Evolutionary conservation across 2,888 invertebrate genomes (phyloP).

Genomic region (Gandaritis pyraliata): DNA sequence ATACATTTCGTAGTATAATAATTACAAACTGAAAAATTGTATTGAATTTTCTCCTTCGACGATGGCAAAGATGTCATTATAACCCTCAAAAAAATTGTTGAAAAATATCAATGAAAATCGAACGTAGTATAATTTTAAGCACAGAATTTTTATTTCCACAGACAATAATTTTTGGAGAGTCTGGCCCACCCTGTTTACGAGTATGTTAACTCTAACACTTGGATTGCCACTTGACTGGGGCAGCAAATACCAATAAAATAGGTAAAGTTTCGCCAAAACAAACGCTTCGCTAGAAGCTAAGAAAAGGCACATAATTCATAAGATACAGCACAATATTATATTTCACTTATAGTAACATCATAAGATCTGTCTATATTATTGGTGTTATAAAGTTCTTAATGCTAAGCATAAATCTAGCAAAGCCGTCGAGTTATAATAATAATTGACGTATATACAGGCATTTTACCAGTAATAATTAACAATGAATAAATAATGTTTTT

Average conservation of each 20-base stretch:
- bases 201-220: not conserved
- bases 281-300: slow-evolving; percentile 69
- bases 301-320: slow-evolving; percentile 83
- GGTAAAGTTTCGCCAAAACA: slow-evolving; percentile 62
- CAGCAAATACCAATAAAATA: slow-evolving; percentile 43
- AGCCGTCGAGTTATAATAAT: slow-evolving; percentile 23
- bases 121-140: no score
- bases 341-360: slow-evolving; percentile 47
- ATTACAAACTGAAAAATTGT: no score
- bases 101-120: no score
- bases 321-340: slow-evolving; percentile 66
- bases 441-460: slow-evolving; percentile 21
- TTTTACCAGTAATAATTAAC: slow-evolving; percentile 5
- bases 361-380: slow-evolving; percentile 42
- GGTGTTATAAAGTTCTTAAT: slow-evolving; percentile 39
- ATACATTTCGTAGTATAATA: no score
- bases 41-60: no score
- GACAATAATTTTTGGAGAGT: no score
- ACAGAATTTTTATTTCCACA: no score
- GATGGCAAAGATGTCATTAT: no score
- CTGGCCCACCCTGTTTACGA: no score
- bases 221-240: slow-evolving; percentile 3
- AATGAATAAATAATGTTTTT: slow-evolving; percentile 1
- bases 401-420: slow-evolving; percentile 35
- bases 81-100: no score